Base-by-base conservation (phyloP, 2,797 vertebrate species). In the Setipinna tenuifilis region DNA sequence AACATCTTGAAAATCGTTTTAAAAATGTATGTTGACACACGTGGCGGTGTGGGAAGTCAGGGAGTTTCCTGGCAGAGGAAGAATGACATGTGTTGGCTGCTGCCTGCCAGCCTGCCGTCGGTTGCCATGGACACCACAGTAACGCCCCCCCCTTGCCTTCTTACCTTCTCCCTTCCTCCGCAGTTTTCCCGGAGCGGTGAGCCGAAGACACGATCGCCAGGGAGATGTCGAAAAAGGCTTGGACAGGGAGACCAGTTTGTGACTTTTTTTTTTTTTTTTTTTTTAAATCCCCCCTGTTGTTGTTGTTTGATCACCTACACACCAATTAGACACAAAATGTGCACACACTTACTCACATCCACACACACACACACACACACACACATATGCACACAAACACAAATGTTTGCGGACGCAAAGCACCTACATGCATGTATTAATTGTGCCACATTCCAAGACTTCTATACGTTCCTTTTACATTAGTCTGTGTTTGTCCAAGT, bases 211-310 rank as follows among this genome's bases (percentile, higher is more conserved):
- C 50, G 82, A 75, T 82, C 78, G 82, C 25, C 28, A 82, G n/a
- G 78, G 58, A 83, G 35, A 84, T 21, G 84, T 82, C 41, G 82
- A 85, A 25, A 68, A 81, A 68, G 86, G 86, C 83, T 83, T 91
- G 58, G 89, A 91, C 50, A 65, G 90, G 62, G 90, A 91, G 82
- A 91, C 90, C 2, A 90, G 90, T 86, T 89, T 91, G 90, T 91
- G 89, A 91, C 61, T 0, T 83, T 41, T 80, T 44, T 10, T 54
- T 3, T 54, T 54, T 14, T 54, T 54, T 9, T 54, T 78, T 78
- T 54, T 9, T 54, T 78, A 59, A 54, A 54, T 14, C 50, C 50
- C 50, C 50, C 50, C 46, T 88, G 4, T 50, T 5, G 41, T 88
- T 48, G 14, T 6, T 50, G 86, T 85, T 28, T n/a, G 78, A 83